phyloP scores from a whole-genome alignment of 2,797 vertebrate genomes.

The Melanotaenia parkinsoni region DNA sequence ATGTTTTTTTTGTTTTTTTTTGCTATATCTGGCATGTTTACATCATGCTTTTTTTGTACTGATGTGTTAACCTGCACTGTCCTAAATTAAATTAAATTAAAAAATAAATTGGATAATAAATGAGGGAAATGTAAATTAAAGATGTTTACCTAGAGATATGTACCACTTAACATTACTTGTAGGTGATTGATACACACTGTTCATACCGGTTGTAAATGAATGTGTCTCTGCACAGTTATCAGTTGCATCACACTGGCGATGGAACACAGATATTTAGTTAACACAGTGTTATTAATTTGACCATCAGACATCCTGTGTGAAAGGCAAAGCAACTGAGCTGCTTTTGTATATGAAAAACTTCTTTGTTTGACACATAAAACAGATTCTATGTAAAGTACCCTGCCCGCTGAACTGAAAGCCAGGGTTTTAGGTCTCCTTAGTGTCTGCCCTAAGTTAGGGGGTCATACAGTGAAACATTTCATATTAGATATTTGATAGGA shows the following conservation, averaged over 20 bases:
- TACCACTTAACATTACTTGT: neutral
- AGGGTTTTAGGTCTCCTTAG: too few relatives aligned
- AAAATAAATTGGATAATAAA: neutral
- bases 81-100: neutral
- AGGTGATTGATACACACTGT: neutral
- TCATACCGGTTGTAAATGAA: neutral
- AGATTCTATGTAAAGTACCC: too few relatives aligned
- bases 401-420: too few relatives aligned
- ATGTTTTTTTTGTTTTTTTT: neutral
- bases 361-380: too few relatives aligned
- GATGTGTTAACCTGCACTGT: neutral
- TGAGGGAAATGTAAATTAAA: neutral
- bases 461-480: too few relatives aligned
- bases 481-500: too few relatives aligned
- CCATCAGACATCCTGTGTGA: neutral
- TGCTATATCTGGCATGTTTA: neutral
- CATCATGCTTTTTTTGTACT: neutral
- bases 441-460: too few relatives aligned
- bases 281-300: too few relatives aligned
- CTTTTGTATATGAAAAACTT: too few relatives aligned
- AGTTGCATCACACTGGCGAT: neutral
- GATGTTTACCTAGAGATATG: neutral
- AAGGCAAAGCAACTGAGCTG: too few relatives aligned
- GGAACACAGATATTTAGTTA: neutral
- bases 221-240: neutral